Evolutionary conservation across 2,797 vertebrate species (phyloP).

Genomic region (Tiaroga cobitis): DNA sequence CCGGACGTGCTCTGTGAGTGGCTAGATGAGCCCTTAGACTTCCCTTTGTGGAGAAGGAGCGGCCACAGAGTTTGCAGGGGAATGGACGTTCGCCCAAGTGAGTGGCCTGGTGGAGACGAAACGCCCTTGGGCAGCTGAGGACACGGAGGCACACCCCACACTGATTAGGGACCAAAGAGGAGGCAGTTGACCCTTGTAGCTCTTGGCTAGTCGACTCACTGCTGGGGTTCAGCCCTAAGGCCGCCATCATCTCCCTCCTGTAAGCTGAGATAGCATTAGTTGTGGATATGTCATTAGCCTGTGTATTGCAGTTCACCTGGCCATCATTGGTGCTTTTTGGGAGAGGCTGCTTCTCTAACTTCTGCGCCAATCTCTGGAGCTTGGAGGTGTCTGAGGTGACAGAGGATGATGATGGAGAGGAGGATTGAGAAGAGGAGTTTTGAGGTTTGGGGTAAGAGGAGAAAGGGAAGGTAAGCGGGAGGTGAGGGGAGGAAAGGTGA

Average conservation of each 20-base stretch:
- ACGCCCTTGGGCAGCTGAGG: constrained; percentile 88
- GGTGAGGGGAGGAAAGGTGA: constrained; percentile 75
- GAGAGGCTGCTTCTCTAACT: constrained; percentile 86
- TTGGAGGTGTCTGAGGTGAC: constrained; percentile 89
- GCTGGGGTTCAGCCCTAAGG: constrained; percentile 77
- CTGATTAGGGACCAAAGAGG: constrained; percentile 82
- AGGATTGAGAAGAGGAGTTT: constrained; percentile 69
- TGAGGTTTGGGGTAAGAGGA: constrained; percentile 81
- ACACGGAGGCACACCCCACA: constrained; percentile 90
- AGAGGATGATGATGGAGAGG: constrained; percentile 73
- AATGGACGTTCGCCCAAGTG: constrained; percentile 91
- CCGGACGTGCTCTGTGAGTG: constrained; percentile 86
- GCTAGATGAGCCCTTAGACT: constrained; percentile 90
- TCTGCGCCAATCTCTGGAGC: constrained; percentile 90
- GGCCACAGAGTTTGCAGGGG: constrained; percentile 90
- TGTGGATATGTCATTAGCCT: constrained; percentile 72
- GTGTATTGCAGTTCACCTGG: constrained; percentile 58
- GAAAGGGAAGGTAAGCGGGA: constrained; percentile 78
- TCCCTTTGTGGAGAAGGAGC: constrained; percentile 91
- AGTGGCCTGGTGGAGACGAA: constrained; percentile 90
- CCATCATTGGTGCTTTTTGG: constrained; percentile 63
- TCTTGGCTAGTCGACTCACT: constrained; percentile 64
- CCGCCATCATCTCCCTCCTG: constrained; percentile 81
- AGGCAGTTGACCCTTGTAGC: constrained; percentile 62
- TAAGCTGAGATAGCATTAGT: constrained; percentile 69